These are phyloP conservation scores for Mus caroli DNA, from an alignment of 2,797 vertebrate genomes.

Conservation along the genomic window DNA sequence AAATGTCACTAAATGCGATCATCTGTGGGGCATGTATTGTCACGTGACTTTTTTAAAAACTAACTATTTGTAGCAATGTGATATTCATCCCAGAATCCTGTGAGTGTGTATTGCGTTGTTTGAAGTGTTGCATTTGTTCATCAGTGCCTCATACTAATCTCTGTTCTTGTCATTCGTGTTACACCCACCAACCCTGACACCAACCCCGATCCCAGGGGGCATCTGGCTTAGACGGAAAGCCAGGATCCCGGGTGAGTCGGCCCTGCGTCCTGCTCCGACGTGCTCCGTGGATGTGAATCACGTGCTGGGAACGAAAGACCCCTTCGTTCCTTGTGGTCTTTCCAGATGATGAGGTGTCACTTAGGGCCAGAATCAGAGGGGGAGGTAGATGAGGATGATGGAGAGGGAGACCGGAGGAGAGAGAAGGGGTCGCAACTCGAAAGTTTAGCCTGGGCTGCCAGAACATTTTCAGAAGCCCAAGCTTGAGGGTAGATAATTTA, in stretches of 20 bases:
- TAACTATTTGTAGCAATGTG: constrained; percentile 87
- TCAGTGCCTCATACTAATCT: constrained; percentile 96
- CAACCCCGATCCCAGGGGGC: constrained; percentile 97
- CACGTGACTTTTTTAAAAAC: constrained; percentile 84
- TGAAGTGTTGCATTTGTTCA: constrained; percentile 87
- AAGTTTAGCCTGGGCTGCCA: not conserved
- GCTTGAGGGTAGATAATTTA: constrained; percentile 17
- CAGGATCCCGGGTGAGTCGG: constrained; percentile 99
- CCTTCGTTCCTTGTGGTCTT: not conserved
- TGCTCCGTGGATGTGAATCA: constrained; percentile 26
- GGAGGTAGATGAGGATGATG: not conserved
- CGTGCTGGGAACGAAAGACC: constrained; percentile 48
- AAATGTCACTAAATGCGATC: constrained; percentile 79
- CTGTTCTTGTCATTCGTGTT: constrained; percentile 97
- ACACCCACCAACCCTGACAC: constrained; percentile 92
- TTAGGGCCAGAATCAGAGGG: not conserved
- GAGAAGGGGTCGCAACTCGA: not conserved
- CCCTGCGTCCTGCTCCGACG: constrained; percentile 90
- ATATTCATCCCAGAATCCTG: constrained; percentile 82
- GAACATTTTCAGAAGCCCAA: not conserved
- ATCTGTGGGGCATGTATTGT: constrained; percentile 80
- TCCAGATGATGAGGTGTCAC: not conserved
- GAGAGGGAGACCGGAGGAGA: not conserved
- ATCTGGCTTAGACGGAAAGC: constrained; percentile 99
- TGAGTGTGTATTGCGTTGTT: constrained; percentile 86